These are phyloP conservation scores for Drosophila anomalipes DNA, from an alignment of 2,888 invertebrate genomes.

Conservation along the genomic window DNA sequence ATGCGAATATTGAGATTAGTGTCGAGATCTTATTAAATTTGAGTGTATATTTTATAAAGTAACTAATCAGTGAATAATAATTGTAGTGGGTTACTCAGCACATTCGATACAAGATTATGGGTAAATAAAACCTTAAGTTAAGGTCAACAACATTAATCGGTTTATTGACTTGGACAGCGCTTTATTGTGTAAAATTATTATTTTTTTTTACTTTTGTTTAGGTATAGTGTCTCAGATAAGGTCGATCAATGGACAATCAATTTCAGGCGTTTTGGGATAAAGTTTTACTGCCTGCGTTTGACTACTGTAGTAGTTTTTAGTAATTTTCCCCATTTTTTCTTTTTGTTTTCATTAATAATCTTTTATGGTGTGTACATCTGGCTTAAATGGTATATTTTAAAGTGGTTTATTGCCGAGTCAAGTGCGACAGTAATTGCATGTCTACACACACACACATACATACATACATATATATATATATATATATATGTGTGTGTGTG, in stretches of 20 bases:
- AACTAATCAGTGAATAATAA: slow-evolving; percentile 13
- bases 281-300: neutral
- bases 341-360: neutral
- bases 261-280: neutral
- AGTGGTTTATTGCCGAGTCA: slow-evolving; percentile 24
- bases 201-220: neutral
- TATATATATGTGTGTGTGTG: neutral
- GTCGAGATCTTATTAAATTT: neutral
- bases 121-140: neutral
- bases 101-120: neutral
- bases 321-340: neutral
- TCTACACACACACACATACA: neutral
- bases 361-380: neutral
- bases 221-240: neutral
- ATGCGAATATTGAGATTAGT: slow-evolving; percentile 1
- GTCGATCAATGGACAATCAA: slow-evolving; percentile 1
- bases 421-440: slow-evolving; percentile 22
- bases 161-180: neutral
- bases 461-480: neutral
- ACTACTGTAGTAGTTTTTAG: neutral
- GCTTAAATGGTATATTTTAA: slow-evolving; percentile 32
- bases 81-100: slow-evolving; percentile 19
- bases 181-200: neutral
- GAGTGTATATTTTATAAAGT: neutral
- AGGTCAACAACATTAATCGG: slow-evolving; percentile 1